These are phyloP conservation scores for Spizaetus ornatus DNA, from an alignment of 2,113 vertebrate species.

Conservation along the genomic window DNA sequence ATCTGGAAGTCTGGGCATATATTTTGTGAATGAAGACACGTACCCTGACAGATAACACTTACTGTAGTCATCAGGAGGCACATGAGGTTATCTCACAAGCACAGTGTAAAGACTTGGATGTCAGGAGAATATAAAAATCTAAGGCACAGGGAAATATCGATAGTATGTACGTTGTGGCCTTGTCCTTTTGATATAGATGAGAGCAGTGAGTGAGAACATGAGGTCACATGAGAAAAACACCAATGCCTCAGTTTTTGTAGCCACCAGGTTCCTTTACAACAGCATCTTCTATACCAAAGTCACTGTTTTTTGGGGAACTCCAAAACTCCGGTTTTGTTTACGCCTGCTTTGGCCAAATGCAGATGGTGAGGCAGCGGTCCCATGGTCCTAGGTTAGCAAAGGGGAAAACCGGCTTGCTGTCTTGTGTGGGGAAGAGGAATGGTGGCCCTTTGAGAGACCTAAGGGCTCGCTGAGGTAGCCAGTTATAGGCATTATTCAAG, in stretches of 20 bases:
- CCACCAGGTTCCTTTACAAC: background rate
- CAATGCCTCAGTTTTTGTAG: background rate
- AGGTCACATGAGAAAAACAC: background rate
- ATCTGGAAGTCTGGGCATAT: background rate
- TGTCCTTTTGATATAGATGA: background rate
- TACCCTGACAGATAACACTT: background rate
- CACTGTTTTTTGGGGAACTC: background rate
- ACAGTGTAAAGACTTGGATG: background rate
- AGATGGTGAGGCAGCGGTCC: background rate
- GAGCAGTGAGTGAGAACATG: background rate
- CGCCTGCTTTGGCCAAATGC: background rate
- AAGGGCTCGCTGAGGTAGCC: background rate
- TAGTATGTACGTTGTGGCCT: background rate
- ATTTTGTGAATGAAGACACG: background rate
- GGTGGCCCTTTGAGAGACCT: background rate
- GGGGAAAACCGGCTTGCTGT: background rate
- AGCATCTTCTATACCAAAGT: background rate
- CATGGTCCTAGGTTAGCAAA: background rate
- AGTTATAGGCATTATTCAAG: background rate
- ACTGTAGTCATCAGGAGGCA: background rate
- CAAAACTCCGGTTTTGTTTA: background rate
- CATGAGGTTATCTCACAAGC: background rate
- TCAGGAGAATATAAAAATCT: background rate
- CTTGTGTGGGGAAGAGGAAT: background rate
- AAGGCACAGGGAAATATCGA: background rate